A percentile compares a stretch with the other conserved stretches of the same genome.
Evolutionary conservation across 2,888 invertebrate genomes (phyloP).

Genomic region (Litoditis marina): DNA sequence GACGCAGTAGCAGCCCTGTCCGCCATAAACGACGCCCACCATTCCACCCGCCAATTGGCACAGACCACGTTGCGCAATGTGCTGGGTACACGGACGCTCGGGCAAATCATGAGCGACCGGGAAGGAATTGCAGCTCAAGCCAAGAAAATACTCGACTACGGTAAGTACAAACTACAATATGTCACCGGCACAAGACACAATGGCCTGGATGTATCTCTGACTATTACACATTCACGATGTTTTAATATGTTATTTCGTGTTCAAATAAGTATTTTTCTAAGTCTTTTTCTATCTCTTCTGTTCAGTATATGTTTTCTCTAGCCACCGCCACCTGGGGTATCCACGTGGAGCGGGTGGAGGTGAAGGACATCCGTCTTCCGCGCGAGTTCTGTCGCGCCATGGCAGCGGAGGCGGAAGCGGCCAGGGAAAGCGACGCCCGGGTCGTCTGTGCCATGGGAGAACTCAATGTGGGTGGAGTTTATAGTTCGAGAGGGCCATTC

Average conservation of each 20-base stretch:
- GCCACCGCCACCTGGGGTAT: slow-evolving; percentile 55
- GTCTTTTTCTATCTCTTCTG: slow-evolving; percentile 2
- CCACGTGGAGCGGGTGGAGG: slow-evolving; percentile 55
- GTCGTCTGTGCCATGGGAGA: slow-evolving; percentile 51
- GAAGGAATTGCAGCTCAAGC: slow-evolving; percentile 59
- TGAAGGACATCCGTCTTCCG: slow-evolving; percentile 56
- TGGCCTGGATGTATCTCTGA: too few species aligned
- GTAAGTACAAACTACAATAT: too few species aligned
- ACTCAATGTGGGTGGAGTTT: slow-evolving; percentile 11
- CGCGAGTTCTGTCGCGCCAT: slow-evolving; percentile 47
- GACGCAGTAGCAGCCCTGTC: slow-evolving; percentile 54
- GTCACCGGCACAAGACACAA: too few species aligned
- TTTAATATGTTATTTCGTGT: too few species aligned
- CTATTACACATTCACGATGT: too few species aligned
- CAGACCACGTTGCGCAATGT: slow-evolving; percentile 57
- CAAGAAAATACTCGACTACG: slow-evolving; percentile 59
- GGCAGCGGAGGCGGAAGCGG: slow-evolving; percentile 56
- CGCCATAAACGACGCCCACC: slow-evolving; percentile 59
- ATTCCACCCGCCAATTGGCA: slow-evolving; percentile 61
- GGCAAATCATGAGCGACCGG: slow-evolving; percentile 61
- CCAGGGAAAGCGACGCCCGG: slow-evolving; percentile 51
- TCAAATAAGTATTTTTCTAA: background rate
- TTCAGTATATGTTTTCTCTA: slow-evolving; percentile 22
- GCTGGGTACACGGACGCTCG: slow-evolving; percentile 58
- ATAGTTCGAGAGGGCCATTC: background rate